Conservation (phyloP, 2,888 invertebrate species). For the Acronicta psi region DNA sequence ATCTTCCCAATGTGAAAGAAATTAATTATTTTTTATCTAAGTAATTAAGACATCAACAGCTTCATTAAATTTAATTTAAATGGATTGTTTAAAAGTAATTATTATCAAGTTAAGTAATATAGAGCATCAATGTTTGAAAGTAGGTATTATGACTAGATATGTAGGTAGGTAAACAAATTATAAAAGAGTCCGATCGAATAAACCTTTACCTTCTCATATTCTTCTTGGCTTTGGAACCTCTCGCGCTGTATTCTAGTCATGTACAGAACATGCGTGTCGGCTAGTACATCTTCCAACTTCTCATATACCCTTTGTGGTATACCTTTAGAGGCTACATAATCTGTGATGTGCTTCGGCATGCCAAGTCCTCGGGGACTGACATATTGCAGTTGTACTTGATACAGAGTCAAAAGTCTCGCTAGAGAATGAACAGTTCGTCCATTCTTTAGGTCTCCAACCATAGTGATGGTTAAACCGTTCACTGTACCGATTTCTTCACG, state of each 20-base stretch:
- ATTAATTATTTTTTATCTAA: too few species aligned
- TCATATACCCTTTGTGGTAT: constrained; percentile 92
- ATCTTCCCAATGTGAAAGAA: too few species aligned
- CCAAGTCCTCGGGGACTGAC: constrained; percentile 95
- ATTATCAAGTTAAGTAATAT: too few species aligned
- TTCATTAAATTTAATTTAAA: too few species aligned
- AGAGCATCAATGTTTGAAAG: too few species aligned
- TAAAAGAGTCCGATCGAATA: too few species aligned
- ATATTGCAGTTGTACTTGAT: constrained; percentile 97
- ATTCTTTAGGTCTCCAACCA: constrained; percentile 99
- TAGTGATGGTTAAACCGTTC: constrained; percentile 98
- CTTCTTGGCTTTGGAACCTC: constrained; percentile 94
- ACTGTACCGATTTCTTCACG: constrained; percentile 99
- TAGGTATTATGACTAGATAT: too few species aligned
- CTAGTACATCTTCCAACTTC: constrained; percentile 95
- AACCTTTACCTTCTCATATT: constrained; percentile 94
- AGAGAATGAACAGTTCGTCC: constrained; percentile 99
- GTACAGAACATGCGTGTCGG: constrained; percentile 98
- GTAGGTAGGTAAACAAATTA: too few species aligned
- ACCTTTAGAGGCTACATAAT: constrained; percentile 94
- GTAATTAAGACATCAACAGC: too few species aligned
- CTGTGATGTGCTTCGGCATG: constrained; percentile 96
- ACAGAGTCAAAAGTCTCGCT: constrained; percentile 97
- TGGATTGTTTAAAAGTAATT: too few species aligned
- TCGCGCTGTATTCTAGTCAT: constrained; percentile 99